phyloP scores from a whole-genome alignment of 2,888 invertebrate genomes.

The Endomychus coccineus region DNA sequence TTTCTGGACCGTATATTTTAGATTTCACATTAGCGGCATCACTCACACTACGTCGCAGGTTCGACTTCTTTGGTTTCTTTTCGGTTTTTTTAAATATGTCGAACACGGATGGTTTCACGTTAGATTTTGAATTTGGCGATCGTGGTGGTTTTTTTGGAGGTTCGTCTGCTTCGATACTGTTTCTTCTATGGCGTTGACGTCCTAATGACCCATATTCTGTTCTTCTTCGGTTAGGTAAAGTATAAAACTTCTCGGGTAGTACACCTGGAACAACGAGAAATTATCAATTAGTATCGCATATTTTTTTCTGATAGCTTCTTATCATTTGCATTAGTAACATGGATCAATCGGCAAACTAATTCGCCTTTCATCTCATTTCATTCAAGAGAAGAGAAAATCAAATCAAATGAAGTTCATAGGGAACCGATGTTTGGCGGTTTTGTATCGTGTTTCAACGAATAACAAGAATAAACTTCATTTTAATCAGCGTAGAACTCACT shows the following conservation, averaged over 20 bases:
- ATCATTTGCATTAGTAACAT: too few relatives aligned
- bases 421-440: too few relatives aligned
- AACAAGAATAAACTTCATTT: too few relatives aligned
- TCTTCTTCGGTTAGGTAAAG: constrained; percentile 57
- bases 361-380: too few relatives aligned
- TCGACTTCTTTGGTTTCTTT: constrained; percentile 48
- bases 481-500: too few relatives aligned
- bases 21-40: constrained; percentile 54
- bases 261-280: constrained; percentile 37
- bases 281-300: too few relatives aligned
- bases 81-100: constrained; percentile 59
- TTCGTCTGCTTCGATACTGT: constrained; percentile 49
- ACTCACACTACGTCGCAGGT: constrained; percentile 45
- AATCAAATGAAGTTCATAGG: too few relatives aligned
- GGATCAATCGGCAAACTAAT: too few relatives aligned
- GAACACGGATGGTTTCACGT: constrained; percentile 53
- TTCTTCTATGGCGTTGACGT: constrained; percentile 35
- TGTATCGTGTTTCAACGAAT: too few relatives aligned
- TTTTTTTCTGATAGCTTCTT: too few relatives aligned
- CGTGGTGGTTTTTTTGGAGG: constrained; percentile 38
- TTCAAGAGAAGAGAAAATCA: too few relatives aligned
- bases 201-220: constrained; percentile 36
- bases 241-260: constrained; percentile 58
- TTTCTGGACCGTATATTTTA: constrained; percentile 1
- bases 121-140: constrained; percentile 29